Evolutionary conservation across 2,797 vertebrate genomes (phyloP), one percentile per base, ranked within the genome.

Genomic region (Molothrus ater): DNA sequence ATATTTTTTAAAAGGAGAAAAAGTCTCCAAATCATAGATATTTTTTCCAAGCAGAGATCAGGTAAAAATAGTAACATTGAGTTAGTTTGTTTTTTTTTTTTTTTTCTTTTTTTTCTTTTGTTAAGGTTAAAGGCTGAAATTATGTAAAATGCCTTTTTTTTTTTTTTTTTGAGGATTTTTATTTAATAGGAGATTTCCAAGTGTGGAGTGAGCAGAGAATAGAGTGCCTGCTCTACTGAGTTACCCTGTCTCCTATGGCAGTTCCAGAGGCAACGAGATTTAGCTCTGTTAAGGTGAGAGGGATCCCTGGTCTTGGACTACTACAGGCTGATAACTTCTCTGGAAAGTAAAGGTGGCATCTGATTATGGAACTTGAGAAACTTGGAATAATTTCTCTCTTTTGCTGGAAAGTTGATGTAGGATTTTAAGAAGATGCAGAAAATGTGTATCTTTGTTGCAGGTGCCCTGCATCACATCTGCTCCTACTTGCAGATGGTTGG

Each of bases 241-340:
- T 56, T 95, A 85, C 57, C 19, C 18, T 85, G 71, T 91, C 36
- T 95, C 40, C 74, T 68, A 69, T 95, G 89, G 53, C 91, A 96
- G 68, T 89, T 95, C 87, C 79, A 94, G 87, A 93, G 60, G 45
- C 9, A 11, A 57, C 75, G 80, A 85, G 71, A 76, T 88, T 28
- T 90, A 95, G 89, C 53, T 93, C 32, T 94, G 3, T 94, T 92
- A 91, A 91, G 81, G 85, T 96, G 89, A 88, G 92, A 94, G 91
- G 64, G 60, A 80, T 91, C 95, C 65, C 79, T 80, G 42, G 53
- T 88, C 60, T 91, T 69, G 36, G 40, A 42, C 40, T 42, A 16
- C 40, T 42, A 17, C 40, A 42, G 40, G 14, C 57, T 75, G 48
- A 7, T 80, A 65, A 69, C 19, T 80, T 89, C 51, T 64, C 4